These are phyloP conservation scores for Melanocharis versteri DNA, from an alignment of 2,113 vertebrate species.

Conservation along the genomic window DNA sequence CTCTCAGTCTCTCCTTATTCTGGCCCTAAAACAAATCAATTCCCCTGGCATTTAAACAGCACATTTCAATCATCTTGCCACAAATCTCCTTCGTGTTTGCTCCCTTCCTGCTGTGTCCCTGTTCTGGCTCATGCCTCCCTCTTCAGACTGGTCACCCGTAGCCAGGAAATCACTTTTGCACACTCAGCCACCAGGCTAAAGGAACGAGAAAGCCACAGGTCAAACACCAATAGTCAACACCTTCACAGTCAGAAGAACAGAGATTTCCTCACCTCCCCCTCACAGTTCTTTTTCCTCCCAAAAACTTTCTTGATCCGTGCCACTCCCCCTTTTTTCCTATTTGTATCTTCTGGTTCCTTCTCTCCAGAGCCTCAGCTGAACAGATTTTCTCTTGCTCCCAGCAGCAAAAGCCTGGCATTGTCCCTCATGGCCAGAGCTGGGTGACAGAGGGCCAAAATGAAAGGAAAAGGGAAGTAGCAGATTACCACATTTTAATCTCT, in stretches of 20 bases:
- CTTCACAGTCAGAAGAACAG: neutral
- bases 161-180: neutral
- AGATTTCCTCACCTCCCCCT: neutral
- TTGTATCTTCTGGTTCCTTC: neutral
- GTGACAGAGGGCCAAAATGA: neutral
- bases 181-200: neutral
- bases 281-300: neutral
- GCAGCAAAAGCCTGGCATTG: neutral
- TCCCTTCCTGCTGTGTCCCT: neutral
- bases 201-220: neutral
- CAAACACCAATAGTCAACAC: neutral
- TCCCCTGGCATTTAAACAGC: neutral
- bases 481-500: neutral
- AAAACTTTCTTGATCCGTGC: neutral
- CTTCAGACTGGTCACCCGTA: neutral
- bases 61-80: neutral
- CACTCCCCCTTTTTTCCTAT: neutral
- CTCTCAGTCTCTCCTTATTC: neutral
- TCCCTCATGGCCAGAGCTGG: neutral
- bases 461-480: neutral
- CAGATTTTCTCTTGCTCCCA: neutral
- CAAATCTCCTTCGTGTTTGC: neutral
- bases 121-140: neutral
- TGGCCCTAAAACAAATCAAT: neutral
- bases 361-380: neutral